phyloP scores from a whole-genome alignment of 2,888 invertebrate species.

The Hyposoter didymator region DNA sequence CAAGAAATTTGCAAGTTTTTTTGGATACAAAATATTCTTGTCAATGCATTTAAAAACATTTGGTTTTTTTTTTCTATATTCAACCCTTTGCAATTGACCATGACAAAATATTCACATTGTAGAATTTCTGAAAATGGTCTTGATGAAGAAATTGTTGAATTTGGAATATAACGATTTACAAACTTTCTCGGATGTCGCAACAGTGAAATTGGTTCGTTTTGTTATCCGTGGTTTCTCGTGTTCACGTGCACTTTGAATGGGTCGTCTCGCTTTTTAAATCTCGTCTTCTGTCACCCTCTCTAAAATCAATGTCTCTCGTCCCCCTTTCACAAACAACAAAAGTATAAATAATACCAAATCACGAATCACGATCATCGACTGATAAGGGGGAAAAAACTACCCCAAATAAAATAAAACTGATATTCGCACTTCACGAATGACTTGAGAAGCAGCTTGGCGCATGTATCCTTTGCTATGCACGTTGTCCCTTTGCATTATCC shows the following conservation, averaged over 20 bases:
- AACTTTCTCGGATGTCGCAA: background rate
- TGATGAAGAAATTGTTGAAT: background rate
- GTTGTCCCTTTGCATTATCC: conserved; percentile 58
- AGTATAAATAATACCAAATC: conserved; percentile 31
- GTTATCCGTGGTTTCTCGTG: conserved; percentile 36
- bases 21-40: background rate
- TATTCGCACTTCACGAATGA: conserved; percentile 45
- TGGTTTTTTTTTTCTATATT: background rate
- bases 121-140: background rate
- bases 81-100: background rate
- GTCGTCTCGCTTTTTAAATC: conserved; percentile 64
- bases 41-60: too few relatives aligned
- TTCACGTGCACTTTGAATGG: conserved; percentile 40
- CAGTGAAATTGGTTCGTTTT: background rate
- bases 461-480: conserved; percentile 71
- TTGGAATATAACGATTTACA: background rate
- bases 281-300: conserved; percentile 65
- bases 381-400: conserved; percentile 34
- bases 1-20: background rate
- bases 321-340: conserved; percentile 46
- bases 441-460: conserved; percentile 69
- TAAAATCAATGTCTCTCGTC: conserved; percentile 46
- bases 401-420: conserved; percentile 23
- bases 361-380: conserved; percentile 51
- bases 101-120: background rate